Evolutionary conservation across 2,113 vertebrate genomes (phyloP), one percentile per base, ranked within the genome.

Genomic region (Actenoides hombroni): DNA sequence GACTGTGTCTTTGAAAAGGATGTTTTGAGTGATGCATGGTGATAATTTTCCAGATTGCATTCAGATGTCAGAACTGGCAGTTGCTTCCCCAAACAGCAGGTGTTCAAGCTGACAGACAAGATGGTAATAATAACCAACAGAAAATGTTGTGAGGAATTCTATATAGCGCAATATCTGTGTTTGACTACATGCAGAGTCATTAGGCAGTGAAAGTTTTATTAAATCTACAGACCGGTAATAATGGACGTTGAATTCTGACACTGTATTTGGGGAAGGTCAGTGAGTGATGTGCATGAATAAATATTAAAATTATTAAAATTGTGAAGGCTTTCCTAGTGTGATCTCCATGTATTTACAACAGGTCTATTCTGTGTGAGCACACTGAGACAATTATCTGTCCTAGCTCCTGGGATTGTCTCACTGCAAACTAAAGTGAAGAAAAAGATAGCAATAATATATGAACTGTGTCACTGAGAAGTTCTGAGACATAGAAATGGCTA

Each of bases 11-110:
- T 79, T 92, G 77, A 90, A 93, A 96, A 97, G 77, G 83, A 92
- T 97, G 76, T 90, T 97, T 95, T 95, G 83, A 91, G 81, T 91
- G 89, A 97, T 92, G 69, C n/a, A 64, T 97, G 95, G 83, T 88
- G 96, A 67, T 77, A 77, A 83, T 91, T 78, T 73, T 83, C 64
- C 16, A 2, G 67, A 94, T 96, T 97, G 96, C 31, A 86, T 84
- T 96, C 95, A 97, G 94, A 96, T 97, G 97, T 97, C 77, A 95
- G 88, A 97, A 71, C 94, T 97, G 95, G 85, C 83, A 95, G 48
- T 82, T 83, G 24, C 82, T 97, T 93, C 89, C 57, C 76, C 54
- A 88, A 91, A 82, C 68, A 95, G 90, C 91, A 97, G 94, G 97
- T 97, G 71, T 94, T 96, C 73, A 39, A 95, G 84, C 33, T 94